These are phyloP conservation scores for Acronicta psi DNA, from an alignment of 2,888 invertebrate genomes.

Conservation along the genomic window DNA sequence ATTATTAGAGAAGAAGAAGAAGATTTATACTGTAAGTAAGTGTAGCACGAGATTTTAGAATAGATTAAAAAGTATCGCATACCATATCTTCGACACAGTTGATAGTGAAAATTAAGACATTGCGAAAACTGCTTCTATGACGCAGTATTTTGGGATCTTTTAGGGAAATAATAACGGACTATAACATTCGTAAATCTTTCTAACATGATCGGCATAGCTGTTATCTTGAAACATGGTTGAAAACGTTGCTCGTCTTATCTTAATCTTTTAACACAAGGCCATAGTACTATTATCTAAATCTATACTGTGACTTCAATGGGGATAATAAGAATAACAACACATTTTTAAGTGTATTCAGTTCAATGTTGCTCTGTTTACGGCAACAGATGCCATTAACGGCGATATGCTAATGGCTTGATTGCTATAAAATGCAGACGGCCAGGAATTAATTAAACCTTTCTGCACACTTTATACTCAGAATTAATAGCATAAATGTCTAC, in stretches of 20 bases:
- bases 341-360: constrained; percentile 22
- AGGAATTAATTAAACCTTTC: constrained; percentile 32
- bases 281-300: not conserved
- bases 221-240: constrained; percentile 33
- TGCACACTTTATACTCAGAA: constrained; percentile 13
- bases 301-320: not conserved
- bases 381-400: constrained; percentile 21
- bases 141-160: too few species aligned
- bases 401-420: constrained; percentile 34
- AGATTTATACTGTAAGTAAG: too few species aligned
- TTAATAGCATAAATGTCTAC: constrained; percentile 15
- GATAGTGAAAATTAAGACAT: too few species aligned
- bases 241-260: constrained; percentile 24
- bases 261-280: constrained; percentile 23
- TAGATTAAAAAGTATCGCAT: too few species aligned
- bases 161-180: constrained; percentile 13
- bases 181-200: constrained; percentile 40
- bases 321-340: constrained; percentile 5
- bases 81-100: too few species aligned
- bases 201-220: constrained; percentile 33
- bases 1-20: too few species aligned
- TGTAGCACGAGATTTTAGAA: too few species aligned
- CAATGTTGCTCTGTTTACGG: constrained; percentile 25
- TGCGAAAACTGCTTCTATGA: constrained; percentile 22
- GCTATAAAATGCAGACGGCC: constrained; percentile 42